These are phyloP conservation scores for Rhagologus leucostigma DNA, from an alignment of 2,113 vertebrate species.

Conservation along the genomic window DNA sequence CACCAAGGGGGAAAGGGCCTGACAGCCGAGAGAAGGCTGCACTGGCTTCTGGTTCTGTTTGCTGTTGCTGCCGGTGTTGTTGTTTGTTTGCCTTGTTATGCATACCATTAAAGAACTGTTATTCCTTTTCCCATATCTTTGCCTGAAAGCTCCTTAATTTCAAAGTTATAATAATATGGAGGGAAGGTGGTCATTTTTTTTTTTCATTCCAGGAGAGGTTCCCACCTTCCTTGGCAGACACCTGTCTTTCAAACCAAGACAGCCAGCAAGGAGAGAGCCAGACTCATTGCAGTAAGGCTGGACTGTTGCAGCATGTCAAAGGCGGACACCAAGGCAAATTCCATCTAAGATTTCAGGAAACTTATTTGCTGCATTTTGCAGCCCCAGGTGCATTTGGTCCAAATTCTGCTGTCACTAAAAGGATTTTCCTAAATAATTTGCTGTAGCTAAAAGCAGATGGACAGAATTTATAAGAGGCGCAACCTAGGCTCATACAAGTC, in stretches of 20 bases:
- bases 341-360: neutral
- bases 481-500: neutral
- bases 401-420: neutral
- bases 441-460: neutral
- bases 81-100: neutral
- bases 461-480: neutral
- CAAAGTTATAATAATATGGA: neutral
- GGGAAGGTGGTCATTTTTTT: neutral
- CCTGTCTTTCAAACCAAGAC: neutral
- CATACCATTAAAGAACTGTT: neutral
- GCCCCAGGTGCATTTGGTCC: neutral
- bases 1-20: neutral
- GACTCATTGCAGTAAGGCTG: neutral
- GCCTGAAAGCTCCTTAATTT: neutral
- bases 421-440: neutral
- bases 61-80: accelerated
- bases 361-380: neutral
- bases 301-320: neutral
- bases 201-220: neutral
- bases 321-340: neutral
- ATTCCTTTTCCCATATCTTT: neutral
- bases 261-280: neutral
- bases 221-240: neutral
- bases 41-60: too few species aligned
- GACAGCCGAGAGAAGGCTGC: too few species aligned